A percentile compares a stretch with the other conserved stretches of the same genome.
Conservation (phyloP, 2,113 vertebrate genomes). For the Rallus limicola region DNA sequence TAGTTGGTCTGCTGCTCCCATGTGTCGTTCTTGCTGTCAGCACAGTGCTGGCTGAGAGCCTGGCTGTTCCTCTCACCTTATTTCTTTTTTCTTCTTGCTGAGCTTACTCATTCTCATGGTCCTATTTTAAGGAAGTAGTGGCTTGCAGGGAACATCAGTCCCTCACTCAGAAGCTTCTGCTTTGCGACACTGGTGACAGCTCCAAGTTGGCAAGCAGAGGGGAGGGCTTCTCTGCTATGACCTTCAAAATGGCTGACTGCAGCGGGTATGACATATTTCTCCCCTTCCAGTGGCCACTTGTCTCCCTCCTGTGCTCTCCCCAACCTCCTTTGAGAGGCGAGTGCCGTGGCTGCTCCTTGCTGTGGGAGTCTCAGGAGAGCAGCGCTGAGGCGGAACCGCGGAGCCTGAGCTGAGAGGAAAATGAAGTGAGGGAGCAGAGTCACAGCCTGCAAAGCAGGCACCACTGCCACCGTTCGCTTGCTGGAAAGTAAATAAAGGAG, state of each 20-base stretch:
- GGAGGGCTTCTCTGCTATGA: neutral
- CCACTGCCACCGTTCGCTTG: fast-evolving
- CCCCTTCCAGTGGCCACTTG: neutral
- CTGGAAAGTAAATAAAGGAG: neutral
- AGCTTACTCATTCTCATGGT: neutral
- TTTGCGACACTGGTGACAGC: neutral
- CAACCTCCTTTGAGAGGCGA: neutral
- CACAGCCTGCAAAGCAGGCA: neutral
- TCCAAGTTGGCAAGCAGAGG: neutral
- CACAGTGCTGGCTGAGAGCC: neutral
- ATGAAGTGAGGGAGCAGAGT: neutral
- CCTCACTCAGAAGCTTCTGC: neutral
- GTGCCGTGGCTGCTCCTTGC: neutral
- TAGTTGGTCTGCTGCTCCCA: neutral
- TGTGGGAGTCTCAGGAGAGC: slow-evolving; percentile 47
- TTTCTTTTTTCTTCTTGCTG: neutral
- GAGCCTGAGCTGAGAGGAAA: slow-evolving; percentile 26
- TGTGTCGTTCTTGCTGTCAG: neutral
- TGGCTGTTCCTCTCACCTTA: neutral
- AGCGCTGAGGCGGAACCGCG: neutral
- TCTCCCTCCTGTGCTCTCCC: neutral
- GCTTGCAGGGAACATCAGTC: neutral
- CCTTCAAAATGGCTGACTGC: slow-evolving; percentile 33
- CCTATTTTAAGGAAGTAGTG: slow-evolving; percentile 9
- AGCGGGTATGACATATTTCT: neutral